Percentiles rank a stretch among this genome's conserved stretches.
Conservation (phyloP, 1,140 invertebrate genomes). For the Papilio helenus region DNA sequence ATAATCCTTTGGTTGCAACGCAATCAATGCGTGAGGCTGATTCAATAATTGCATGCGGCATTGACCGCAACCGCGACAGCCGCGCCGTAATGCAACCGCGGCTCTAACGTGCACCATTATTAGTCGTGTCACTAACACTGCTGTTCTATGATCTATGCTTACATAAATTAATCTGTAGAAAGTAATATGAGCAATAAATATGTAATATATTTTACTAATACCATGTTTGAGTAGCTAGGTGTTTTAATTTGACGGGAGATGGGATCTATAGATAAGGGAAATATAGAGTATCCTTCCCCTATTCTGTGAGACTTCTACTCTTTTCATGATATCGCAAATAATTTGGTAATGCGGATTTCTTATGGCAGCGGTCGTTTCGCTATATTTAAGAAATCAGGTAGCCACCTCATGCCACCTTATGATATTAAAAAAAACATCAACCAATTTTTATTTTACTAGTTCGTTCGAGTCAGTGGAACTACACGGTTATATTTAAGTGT, state of each 20-base stretch:
- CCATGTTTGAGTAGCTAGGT: too few relatives aligned
- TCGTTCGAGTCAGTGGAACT: not conserved
- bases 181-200: not conserved
- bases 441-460: not conserved
- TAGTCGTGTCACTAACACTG: constrained; percentile 8
- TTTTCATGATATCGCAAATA: too few relatives aligned
- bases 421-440: not conserved
- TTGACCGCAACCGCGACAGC: constrained; percentile 5
- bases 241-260: too few relatives aligned
- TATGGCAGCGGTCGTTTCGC: too few relatives aligned
- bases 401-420: too few relatives aligned
- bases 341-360: too few relatives aligned
- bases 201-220: not conserved
- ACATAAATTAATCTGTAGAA: not conserved
- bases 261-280: too few relatives aligned
- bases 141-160: not conserved
- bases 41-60: constrained; percentile 3
- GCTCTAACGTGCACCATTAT: not conserved
- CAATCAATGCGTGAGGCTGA: constrained; percentile 17
- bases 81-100: not conserved
- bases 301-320: too few relatives aligned
- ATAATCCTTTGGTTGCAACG: not conserved
- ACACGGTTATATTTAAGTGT: not conserved
- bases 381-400: too few relatives aligned
- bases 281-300: too few relatives aligned